phyloP scores from a whole-genome alignment of 92 coral and sea anemone species.

The Porites lobata region DNA sequence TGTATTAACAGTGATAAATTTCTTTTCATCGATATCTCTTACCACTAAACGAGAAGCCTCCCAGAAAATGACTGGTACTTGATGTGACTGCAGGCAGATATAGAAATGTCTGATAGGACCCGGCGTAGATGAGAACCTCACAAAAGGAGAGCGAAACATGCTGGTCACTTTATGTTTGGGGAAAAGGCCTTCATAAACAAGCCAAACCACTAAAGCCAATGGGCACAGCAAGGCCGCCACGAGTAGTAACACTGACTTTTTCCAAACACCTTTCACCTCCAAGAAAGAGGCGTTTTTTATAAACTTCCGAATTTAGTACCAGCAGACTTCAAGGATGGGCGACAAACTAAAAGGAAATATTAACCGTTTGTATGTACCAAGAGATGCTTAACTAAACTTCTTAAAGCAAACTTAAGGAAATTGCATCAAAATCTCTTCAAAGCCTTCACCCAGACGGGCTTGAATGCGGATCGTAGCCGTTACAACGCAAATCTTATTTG shows the following conservation, averaged over 20 bases:
- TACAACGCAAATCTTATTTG: too few relatives aligned
- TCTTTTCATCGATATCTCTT: background rate
- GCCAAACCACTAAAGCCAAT: conserved; percentile 68
- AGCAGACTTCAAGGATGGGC: conserved; percentile 93
- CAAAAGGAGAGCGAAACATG: conserved; percentile 71
- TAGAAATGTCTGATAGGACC: conserved; percentile 77
- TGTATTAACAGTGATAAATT: too few relatives aligned
- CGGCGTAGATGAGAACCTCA: conserved; percentile 76
- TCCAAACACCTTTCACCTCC: conserved; percentile 59
- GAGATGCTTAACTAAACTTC: too few relatives aligned
- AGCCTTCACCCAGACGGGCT: too few relatives aligned
- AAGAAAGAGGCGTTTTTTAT: conserved; percentile 60
- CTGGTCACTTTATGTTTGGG: conserved; percentile 55
- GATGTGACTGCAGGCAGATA: conserved; percentile 22
- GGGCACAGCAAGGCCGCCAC: conserved; percentile 58
- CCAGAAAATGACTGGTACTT: background rate
- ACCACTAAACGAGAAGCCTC: conserved; percentile 5
- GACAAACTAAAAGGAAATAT: conserved; percentile 72
- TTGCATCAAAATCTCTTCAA: too few relatives aligned
- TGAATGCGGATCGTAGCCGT: too few relatives aligned
- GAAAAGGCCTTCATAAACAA: conserved; percentile 50
- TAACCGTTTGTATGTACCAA: background rate
- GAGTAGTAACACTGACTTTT: conserved; percentile 22
- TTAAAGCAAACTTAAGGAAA: too few relatives aligned
- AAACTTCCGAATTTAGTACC: conserved; percentile 81